A percentile compares a stretch with the other conserved stretches of the same genome.
phyloP scores from a whole-genome alignment of 2,797 vertebrate species.

The Sebastolobus alascanus region DNA sequence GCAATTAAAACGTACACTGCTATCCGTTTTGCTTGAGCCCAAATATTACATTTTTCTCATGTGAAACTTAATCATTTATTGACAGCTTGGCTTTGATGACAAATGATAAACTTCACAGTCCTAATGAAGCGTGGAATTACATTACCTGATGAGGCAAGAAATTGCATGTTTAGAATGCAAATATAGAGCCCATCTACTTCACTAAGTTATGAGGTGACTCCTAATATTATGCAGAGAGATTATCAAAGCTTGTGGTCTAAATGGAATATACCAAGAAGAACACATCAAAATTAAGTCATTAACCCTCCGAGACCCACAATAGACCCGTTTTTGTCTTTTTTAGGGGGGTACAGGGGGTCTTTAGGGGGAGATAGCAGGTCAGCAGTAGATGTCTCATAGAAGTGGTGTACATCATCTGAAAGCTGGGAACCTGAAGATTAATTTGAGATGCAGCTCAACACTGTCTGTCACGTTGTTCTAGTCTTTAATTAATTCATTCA shows the following conservation, averaged over 20 bases:
- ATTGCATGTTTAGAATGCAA: conserved; percentile 87
- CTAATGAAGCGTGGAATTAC: conserved; percentile 90
- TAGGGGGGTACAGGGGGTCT: no score
- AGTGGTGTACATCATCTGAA: no score
- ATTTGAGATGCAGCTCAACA: no score
- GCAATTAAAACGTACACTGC: conserved; percentile 78
- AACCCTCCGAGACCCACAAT: no score
- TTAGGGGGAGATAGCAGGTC: no score
- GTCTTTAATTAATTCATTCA: no score
- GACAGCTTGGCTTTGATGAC: conserved; percentile 88
- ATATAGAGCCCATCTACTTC: conserved; percentile 77
- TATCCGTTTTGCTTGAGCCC: conserved; percentile 71
- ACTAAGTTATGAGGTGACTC: conserved; percentile 77
- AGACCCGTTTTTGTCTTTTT: no score
- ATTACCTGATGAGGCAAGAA: conserved; percentile 89
- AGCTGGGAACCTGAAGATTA: no score
- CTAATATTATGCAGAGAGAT: conserved; percentile 77
- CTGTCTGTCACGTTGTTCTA: no score
- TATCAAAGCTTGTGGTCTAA: conserved; percentile 77
- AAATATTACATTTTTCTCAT: conserved; percentile 85
- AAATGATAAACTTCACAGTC: conserved; percentile 89
- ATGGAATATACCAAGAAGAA: conserved; percentile 61
- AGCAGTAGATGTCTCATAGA: no score
- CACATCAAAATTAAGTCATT: conserved; percentile 63
- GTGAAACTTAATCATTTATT: conserved; percentile 88